phyloP scores from a whole-genome alignment of 2,797 vertebrate species.

The Champsocephalus gunnari region DNA sequence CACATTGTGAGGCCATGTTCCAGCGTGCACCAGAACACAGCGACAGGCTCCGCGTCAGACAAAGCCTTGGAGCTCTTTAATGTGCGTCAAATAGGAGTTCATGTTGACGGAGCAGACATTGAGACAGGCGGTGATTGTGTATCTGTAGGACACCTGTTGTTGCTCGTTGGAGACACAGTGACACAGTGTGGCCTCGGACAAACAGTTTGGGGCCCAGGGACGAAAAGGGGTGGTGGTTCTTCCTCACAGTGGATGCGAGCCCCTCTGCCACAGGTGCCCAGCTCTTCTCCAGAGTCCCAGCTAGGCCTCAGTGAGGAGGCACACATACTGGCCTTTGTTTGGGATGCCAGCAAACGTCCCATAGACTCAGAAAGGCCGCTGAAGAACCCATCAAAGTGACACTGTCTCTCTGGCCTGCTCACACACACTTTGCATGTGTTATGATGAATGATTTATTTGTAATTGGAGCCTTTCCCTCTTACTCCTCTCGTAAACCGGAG shows the following conservation, averaged over 20 bases:
- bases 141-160: constrained; percentile 62
- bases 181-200: constrained; percentile 39
- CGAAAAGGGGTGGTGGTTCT: constrained; percentile 17
- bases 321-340: constrained; percentile 71
- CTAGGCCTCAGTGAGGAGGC: constrained; percentile 33
- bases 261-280: constrained; percentile 65
- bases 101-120: background rate
- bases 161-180: constrained; percentile 33
- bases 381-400: constrained; percentile 73
- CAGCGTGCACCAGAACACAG: constrained; percentile 17
- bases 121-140: constrained; percentile 64
- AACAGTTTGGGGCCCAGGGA: constrained; percentile 44
- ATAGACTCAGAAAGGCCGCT: constrained; percentile 51
- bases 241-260: constrained; percentile 22
- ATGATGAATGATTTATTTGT: constrained; percentile 58
- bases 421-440: constrained; percentile 8
- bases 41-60: constrained; percentile 21
- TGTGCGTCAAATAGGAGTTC: constrained; percentile 7
- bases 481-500: no score
- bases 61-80: constrained; percentile 36
- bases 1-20: constrained; percentile 55
- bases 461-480: constrained; percentile 5
- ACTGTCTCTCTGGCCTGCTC: constrained; percentile 36
- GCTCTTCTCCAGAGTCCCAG: constrained; percentile 35
- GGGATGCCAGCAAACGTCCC: constrained; percentile 60